phyloP scores from a whole-genome alignment of 2,888 invertebrate species.

The Orthosia gothica region DNA sequence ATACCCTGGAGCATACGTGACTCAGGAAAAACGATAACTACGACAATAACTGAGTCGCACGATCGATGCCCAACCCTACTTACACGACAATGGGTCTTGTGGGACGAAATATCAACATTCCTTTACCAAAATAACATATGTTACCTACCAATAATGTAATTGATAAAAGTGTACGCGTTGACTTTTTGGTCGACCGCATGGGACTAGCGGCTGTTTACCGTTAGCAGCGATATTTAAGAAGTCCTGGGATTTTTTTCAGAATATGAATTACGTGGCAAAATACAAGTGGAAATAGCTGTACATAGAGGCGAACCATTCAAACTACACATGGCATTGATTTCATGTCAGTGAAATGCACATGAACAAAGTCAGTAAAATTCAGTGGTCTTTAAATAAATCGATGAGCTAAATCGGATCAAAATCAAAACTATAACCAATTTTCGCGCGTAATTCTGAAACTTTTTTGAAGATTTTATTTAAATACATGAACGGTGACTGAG shows the following conservation, averaged over 20 bases:
- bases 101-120: constrained; percentile 56
- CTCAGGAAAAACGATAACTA: constrained; percentile 66
- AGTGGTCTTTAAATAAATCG: neutral
- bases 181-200: constrained; percentile 23
- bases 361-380: neutral
- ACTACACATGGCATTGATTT: neutral
- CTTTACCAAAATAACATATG: constrained; percentile 46
- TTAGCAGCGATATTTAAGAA: constrained; percentile 11
- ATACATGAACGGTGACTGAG: constrained; percentile 6
- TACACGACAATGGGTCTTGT: constrained; percentile 60
- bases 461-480: neutral
- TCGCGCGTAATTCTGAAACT: neutral
- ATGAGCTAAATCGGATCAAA: neutral
- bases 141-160: constrained; percentile 44
- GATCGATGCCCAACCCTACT: constrained; percentile 64
- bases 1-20: constrained; percentile 66
- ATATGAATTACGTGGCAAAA: neutral
- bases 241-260: neutral
- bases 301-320: neutral
- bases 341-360: neutral
- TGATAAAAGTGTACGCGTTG: constrained; percentile 34
- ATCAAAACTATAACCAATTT: neutral
- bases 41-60: constrained; percentile 60
- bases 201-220: neutral
- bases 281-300: neutral